Conservation (phyloP, 2,888 invertebrate species). For the Tetragonisca angustula region DNA sequence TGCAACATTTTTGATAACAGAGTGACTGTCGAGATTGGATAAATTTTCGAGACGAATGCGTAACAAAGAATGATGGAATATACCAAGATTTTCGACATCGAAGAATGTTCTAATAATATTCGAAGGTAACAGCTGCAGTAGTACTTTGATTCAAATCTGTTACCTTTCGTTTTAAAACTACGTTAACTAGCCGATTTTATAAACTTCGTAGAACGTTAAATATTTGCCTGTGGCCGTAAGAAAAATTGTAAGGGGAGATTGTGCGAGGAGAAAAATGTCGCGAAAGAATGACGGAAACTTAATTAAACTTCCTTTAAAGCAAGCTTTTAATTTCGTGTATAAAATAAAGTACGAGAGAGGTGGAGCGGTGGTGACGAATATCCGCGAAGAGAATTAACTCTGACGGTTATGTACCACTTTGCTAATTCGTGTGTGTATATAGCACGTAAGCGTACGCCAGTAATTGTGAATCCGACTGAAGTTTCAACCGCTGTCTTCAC, state of each 20-base stretch:
- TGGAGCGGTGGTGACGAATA: not conserved
- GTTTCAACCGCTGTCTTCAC: constrained; percentile 54
- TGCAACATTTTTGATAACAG: too few species aligned
- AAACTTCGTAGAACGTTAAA: too few species aligned
- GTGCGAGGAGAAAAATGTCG: not conserved
- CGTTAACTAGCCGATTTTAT: too few species aligned
- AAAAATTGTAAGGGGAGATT: too few species aligned
- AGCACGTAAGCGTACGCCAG: not conserved
- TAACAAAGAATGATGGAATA: not conserved
- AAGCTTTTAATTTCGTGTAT: not conserved
- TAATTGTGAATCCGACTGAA: constrained; percentile 37
- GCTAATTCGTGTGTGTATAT: constrained; percentile 2
- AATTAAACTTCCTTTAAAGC: not conserved
- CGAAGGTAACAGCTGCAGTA: not conserved
- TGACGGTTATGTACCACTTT: not conserved
- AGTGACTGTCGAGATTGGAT: not conserved
- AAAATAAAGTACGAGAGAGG: too few species aligned
- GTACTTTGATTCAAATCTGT: not conserved
- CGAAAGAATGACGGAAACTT: too few species aligned
- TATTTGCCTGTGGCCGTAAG: too few species aligned
- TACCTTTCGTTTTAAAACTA: not conserved
- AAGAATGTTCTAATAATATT: not conserved
- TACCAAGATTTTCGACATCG: too few species aligned
- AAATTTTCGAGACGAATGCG: not conserved
- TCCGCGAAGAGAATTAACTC: constrained; percentile 3